These are phyloP conservation scores for Scyliorhinus canicula DNA, from an alignment of 2,797 vertebrate species.

Conservation along the genomic window DNA sequence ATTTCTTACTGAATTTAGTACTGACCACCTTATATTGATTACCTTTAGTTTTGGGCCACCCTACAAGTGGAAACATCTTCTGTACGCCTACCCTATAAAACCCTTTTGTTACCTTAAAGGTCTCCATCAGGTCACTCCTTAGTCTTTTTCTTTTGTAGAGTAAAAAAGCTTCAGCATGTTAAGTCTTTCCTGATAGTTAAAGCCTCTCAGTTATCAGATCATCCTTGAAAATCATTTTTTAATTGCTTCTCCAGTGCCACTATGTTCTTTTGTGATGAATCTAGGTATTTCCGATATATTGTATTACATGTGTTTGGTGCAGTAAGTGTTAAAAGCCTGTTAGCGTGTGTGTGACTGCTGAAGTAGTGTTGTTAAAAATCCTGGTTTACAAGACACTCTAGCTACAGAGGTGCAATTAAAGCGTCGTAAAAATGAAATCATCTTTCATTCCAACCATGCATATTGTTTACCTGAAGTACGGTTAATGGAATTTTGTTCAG, in stretches of 20 bases:
- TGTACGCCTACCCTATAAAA: neutral
- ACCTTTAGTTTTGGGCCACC: neutral
- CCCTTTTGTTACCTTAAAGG: neutral
- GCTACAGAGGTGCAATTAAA: too few species aligned
- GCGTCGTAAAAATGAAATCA: too few species aligned
- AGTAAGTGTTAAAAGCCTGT: too few species aligned
- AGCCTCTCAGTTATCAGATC: neutral
- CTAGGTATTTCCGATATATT: too few species aligned
- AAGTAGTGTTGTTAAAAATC: too few species aligned
- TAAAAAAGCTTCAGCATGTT: neutral
- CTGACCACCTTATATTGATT: neutral
- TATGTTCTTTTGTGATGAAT: too few species aligned
- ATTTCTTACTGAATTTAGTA: neutral
- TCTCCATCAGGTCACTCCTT: neutral
- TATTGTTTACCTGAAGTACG: too few species aligned
- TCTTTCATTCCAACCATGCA: too few species aligned
- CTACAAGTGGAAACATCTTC: neutral
- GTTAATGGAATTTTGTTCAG: too few species aligned
- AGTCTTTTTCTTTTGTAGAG: neutral
- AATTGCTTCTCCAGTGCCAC: neutral
- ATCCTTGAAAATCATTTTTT: neutral
- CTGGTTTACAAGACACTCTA: too few species aligned
- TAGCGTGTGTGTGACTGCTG: too few species aligned
- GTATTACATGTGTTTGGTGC: too few species aligned
- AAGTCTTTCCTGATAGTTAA: neutral